Conservation (phyloP, 2,888 invertebrate genomes). For the Caenorhabditis plicata region DNA sequence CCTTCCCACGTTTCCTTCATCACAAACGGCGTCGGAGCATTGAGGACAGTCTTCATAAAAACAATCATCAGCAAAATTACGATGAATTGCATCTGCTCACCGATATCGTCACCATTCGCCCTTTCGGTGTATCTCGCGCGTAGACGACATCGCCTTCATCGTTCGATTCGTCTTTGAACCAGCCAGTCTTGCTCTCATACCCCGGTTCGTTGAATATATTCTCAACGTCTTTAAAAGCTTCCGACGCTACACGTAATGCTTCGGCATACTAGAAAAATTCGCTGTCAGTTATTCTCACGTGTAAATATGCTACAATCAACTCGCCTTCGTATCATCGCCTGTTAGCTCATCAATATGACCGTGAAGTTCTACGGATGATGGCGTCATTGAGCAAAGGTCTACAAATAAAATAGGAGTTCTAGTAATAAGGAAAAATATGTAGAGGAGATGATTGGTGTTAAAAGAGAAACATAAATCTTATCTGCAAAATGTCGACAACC, state of each 20-base stretch:
- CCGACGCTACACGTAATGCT: conserved; percentile 28
- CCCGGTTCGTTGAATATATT: conserved; percentile 28
- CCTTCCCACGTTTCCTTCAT: conserved; percentile 45
- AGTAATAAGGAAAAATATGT: too few species aligned
- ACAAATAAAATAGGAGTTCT: too few species aligned
- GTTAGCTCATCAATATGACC: conserved; percentile 31
- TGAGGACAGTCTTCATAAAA: conserved; percentile 23
- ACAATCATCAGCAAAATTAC: not conserved
- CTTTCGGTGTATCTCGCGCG: conserved; percentile 36
- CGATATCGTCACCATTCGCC: conserved; percentile 43
- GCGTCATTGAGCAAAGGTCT: too few species aligned
- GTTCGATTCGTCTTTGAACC: conserved; percentile 38
- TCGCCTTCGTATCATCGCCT: conserved; percentile 26
- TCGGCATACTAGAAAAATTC: conserved; percentile 38
- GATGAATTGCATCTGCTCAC: conserved; percentile 4
- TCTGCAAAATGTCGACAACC: too few species aligned
- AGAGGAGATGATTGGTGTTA: too few species aligned
- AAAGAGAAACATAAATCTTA: too few species aligned
- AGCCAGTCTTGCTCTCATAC: conserved; percentile 24
- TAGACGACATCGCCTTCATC: conserved; percentile 41
- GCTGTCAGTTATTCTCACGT: not conserved
- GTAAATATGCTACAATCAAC: not conserved
- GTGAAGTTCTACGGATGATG: conserved; percentile 20
- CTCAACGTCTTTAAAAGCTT: conserved; percentile 41
- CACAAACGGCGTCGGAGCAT: conserved; percentile 24